phyloP scores from a whole-genome alignment of 2,113 vertebrate genomes.

The Xyliphius kryptos region DNA sequence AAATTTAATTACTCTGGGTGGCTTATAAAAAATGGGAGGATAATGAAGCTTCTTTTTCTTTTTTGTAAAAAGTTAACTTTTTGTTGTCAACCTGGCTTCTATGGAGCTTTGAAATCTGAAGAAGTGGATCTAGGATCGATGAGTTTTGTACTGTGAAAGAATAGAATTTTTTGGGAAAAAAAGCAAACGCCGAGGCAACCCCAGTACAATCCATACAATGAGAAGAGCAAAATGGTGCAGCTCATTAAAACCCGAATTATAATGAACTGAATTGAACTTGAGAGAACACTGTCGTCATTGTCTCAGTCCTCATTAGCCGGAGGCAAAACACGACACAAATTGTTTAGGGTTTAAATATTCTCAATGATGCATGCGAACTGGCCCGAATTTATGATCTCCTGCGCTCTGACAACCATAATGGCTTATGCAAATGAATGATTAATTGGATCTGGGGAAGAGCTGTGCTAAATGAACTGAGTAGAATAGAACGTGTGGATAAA shows the following conservation, averaged over 20 bases:
- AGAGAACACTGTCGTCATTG: conserved; percentile 40
- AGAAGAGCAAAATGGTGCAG: background rate
- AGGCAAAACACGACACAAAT: conserved; percentile 50
- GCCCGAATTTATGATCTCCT: conserved; percentile 55
- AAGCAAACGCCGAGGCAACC: too few relatives aligned
- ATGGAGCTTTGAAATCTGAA: too few relatives aligned
- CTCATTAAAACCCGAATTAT: conserved; percentile 40
- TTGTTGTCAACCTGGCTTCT: too few relatives aligned
- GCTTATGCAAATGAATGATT: conserved; percentile 63
- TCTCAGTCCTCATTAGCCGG: conserved; percentile 57
- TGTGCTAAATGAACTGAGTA: conserved; percentile 43
- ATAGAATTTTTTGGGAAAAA: too few relatives aligned
- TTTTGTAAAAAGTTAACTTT: too few relatives aligned
- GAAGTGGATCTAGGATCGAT: too few relatives aligned
- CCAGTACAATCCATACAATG: too few relatives aligned
- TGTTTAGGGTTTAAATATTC: conserved; percentile 54
- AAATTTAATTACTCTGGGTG: too few relatives aligned
- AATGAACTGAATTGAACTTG: conserved; percentile 23
- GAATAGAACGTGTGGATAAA: conserved; percentile 33
- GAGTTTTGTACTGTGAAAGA: too few relatives aligned
- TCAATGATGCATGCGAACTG: conserved; percentile 53
- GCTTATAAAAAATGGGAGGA: too few relatives aligned
- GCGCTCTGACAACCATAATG: conserved; percentile 57
- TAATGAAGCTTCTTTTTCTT: too few relatives aligned
- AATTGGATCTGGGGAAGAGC: conserved; percentile 44